These are phyloP conservation scores for Chaetoderma sp. DNA, from an alignment of 2,888 invertebrate genomes.

Conservation along the genomic window DNA sequence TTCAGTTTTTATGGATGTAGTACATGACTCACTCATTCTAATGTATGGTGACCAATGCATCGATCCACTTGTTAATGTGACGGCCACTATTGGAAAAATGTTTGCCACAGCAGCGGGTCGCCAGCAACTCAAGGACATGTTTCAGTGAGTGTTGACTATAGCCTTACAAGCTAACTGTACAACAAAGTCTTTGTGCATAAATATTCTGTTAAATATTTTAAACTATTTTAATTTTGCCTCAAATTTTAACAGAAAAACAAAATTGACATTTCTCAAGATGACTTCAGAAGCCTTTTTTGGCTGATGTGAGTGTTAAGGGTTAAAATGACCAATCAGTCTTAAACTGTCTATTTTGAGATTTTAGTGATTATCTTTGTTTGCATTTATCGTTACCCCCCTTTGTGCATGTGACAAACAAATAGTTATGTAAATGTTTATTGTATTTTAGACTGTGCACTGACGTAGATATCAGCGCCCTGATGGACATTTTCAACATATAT, in stretches of 20 bases:
- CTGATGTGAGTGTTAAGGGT: no score
- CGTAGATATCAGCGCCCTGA: conserved; percentile 71
- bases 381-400: no score
- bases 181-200: background rate
- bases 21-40: conserved; percentile 78
- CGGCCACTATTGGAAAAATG: conserved; percentile 77
- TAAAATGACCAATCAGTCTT: no score
- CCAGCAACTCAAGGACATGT: conserved; percentile 78
- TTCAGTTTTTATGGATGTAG: conserved; percentile 83
- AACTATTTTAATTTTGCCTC: no score
- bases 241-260: no score
- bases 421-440: background rate
- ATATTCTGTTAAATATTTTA: no score
- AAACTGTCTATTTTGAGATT: no score
- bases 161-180: background rate
- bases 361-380: no score
- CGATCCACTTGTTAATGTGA: conserved; percentile 76
- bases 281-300: no score
- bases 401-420: no score
- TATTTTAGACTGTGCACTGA: conserved; percentile 72
- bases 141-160: conserved; percentile 72
- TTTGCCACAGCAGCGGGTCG: conserved; percentile 77
- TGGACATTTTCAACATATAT: conserved; percentile 81
- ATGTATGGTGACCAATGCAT: conserved; percentile 76
- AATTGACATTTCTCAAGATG: no score